A percentile compares a stretch with the other conserved stretches of the same genome.
Evolutionary conservation across 2,888 invertebrate genomes (phyloP).

Genomic region (Tetramorium bicarinatum): DNA sequence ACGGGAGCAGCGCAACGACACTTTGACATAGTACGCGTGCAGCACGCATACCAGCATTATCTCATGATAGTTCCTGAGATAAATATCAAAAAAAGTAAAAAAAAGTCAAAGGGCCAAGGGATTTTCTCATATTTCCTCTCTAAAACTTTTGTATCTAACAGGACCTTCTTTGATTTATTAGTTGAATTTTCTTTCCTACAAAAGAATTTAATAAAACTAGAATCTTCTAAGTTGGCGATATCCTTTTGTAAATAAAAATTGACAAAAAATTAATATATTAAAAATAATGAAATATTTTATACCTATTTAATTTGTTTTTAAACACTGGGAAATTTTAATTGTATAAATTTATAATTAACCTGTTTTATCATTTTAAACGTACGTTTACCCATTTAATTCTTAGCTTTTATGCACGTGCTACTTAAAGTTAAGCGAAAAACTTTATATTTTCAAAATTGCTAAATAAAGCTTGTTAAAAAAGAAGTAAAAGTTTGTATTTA

Average conservation of each 20-base stretch:
- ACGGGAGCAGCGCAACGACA: background rate
- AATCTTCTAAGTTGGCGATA: background rate
- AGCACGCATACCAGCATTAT: constrained; percentile 2
- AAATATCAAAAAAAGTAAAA: background rate
- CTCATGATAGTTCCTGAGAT: constrained; percentile 9
- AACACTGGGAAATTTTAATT: background rate
- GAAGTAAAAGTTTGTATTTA: background rate
- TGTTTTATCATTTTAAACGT: background rate
- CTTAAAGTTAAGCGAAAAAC: background rate
- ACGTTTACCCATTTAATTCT: too few relatives aligned
- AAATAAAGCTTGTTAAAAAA: background rate
- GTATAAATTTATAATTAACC: background rate
- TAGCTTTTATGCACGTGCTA: background rate
- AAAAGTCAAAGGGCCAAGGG: background rate
- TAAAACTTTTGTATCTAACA: background rate
- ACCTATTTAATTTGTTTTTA: background rate
- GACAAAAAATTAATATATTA: background rate
- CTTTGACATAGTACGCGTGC: background rate
- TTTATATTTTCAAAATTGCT: background rate
- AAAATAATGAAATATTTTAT: background rate
- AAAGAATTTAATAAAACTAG: background rate
- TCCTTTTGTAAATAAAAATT: background rate
- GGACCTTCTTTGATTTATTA: background rate
- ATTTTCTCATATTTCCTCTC: background rate
- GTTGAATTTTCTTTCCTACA: background rate